Conservation (phyloP, 2,113 vertebrate genomes). For the Saccopteryx leptura region DNA sequence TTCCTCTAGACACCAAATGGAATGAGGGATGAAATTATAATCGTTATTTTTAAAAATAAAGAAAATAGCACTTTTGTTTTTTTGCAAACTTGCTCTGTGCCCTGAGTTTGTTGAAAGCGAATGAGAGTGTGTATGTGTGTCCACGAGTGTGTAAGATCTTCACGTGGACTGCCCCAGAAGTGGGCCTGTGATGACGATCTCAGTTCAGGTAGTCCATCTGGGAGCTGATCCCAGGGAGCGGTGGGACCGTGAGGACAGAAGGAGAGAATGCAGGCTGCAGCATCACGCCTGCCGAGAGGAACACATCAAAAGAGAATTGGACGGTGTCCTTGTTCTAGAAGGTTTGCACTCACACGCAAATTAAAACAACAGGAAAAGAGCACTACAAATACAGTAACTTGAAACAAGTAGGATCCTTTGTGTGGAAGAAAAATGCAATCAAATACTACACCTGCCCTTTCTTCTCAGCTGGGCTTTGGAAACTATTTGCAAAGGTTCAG, state of each 20-base stretch:
- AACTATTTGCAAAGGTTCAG: conserved; percentile 84
- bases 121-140: background rate
- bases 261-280: too few relatives aligned
- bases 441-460: conserved; percentile 85
- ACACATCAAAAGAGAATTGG: background rate
- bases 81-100: background rate
- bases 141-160: background rate
- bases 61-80: background rate
- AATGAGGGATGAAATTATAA: background rate
- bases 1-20: background rate
- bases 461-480: conserved; percentile 73
- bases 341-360: conserved; percentile 5
- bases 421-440: conserved; percentile 74
- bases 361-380: background rate
- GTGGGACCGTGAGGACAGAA: background rate
- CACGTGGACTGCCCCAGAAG: background rate
- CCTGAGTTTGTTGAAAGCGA: background rate
- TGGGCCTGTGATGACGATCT: background rate
- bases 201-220: background rate
- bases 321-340: background rate
- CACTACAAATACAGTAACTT: conserved; percentile 53
- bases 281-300: background rate
- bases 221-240: background rate
- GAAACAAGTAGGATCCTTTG: conserved; percentile 60
- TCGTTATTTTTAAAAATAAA: background rate